Evolutionary conservation across 2,113 vertebrate species (phyloP).

Genomic region (Vanacampus margaritifer): DNA sequence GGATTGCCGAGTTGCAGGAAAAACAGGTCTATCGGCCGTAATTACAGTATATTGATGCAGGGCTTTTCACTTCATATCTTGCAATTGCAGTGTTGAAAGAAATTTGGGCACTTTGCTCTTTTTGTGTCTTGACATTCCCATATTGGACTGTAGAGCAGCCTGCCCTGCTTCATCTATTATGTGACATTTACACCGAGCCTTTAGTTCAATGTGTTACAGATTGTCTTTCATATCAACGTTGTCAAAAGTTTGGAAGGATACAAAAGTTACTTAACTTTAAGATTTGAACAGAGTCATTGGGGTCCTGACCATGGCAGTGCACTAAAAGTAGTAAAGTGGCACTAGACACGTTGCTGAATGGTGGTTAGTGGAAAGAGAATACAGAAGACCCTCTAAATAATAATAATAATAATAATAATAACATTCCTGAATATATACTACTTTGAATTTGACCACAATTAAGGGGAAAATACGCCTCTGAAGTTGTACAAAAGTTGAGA

Average conservation of each 20-base stretch:
- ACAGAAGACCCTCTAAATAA: too few species aligned
- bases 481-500: too few species aligned
- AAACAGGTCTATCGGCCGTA: constrained; percentile 61
- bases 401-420: too few species aligned
- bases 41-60: constrained; percentile 70
- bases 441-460: too few species aligned
- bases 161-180: constrained; percentile 41
- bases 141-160: constrained; percentile 37
- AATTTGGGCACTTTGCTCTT: constrained; percentile 58
- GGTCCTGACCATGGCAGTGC: background rate
- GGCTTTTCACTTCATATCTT: constrained; percentile 53
- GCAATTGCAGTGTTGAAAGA: constrained; percentile 46
- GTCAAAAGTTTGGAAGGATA: background rate
- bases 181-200: constrained; percentile 20
- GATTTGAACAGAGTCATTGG: background rate
- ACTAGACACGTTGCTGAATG: too few species aligned
- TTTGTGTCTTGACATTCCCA: constrained; percentile 54
- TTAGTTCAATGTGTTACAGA: background rate
- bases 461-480: too few species aligned
- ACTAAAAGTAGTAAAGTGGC: too few species aligned
- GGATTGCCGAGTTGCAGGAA: constrained; percentile 63
- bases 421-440: too few species aligned
- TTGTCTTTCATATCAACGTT: background rate
- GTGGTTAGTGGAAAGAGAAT: too few species aligned
- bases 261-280: background rate